These are phyloP conservation scores for Mesaphorura yosii DNA, from an alignment of 1,140 invertebrate genomes.

Conservation along the genomic window DNA sequence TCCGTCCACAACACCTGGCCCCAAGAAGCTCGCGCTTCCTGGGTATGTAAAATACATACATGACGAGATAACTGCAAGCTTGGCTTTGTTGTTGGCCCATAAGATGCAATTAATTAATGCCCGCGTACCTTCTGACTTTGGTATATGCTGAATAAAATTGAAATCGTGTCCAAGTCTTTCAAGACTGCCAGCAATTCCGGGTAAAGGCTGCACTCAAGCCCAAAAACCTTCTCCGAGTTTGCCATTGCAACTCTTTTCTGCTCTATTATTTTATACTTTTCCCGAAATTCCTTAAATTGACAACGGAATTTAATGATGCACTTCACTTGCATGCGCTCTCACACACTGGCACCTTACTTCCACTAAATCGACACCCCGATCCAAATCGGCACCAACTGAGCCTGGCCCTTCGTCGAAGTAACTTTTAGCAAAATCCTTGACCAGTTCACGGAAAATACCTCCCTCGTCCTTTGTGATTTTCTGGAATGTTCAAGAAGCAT, in stretches of 20 bases:
- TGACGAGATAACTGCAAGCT: too few species aligned
- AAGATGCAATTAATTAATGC: conserved; percentile 6
- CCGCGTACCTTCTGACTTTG: conserved; percentile 52
- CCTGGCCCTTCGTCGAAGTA: conserved; percentile 64
- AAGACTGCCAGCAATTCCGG: conserved; percentile 57
- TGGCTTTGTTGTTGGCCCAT: too few species aligned
- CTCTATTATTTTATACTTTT: conserved; percentile 55
- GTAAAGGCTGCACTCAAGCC: conserved; percentile 68
- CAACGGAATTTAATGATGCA: too few species aligned
- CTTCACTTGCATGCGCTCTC: too few species aligned
- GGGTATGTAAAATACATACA: conserved; percentile 14
- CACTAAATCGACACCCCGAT: conserved; percentile 56
- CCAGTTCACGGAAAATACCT: neutral
- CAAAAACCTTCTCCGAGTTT: conserved; percentile 72
- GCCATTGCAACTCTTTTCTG: conserved; percentile 52
- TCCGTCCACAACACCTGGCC: conserved; percentile 74
- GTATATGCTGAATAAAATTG: conserved; percentile 64
- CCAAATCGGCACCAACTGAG: conserved; percentile 59
- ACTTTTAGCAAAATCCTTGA: neutral
- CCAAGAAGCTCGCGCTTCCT: conserved; percentile 59
- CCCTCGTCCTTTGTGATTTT: conserved; percentile 32
- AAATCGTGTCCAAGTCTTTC: conserved; percentile 58
- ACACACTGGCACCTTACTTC: conserved; percentile 38
- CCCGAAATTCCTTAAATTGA: conserved; percentile 49
- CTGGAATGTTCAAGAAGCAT: conserved; percentile 56